A percentile compares a stretch with the other conserved stretches of the same genome.
Conservation (phyloP, 37 sponge, comb jelly and placozoan genomes). For the Halichondria panicea region DNA sequence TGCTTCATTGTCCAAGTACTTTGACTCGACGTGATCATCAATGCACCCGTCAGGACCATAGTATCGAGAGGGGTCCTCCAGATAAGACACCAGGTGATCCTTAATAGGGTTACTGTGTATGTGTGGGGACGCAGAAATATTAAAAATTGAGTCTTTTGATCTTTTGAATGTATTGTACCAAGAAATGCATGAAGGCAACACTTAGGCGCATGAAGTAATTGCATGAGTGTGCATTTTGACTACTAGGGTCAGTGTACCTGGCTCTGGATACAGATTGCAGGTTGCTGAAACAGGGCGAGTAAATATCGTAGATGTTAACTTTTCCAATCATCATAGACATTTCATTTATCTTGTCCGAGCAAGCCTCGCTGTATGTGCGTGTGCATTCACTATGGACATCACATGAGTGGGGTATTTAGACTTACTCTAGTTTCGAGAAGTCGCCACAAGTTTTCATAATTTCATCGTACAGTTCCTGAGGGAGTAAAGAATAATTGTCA, state of each 20-base stretch:
- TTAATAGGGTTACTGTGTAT: slow-evolving; percentile 40
- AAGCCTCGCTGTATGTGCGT: slow-evolving; percentile 11
- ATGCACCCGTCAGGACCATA: slow-evolving; percentile 55
- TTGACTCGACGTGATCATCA: slow-evolving; percentile 47
- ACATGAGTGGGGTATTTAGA: slow-evolving; percentile 2
- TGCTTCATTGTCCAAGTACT: slow-evolving; percentile 48
- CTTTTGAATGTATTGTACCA: neutral
- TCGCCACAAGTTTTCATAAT: slow-evolving; percentile 14
- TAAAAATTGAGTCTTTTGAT: neutral
- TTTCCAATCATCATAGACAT: slow-evolving; percentile 40
- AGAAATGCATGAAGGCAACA: neutral
- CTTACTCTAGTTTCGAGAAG: slow-evolving; percentile 4
- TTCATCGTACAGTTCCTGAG: slow-evolving; percentile 17
- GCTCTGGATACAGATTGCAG: slow-evolving; percentile 6
- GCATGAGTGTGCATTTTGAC: neutral
- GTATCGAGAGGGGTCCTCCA: neutral
- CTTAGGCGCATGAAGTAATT: neutral
- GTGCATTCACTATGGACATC: neutral
- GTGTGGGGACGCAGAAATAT: neutral
- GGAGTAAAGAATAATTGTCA: neutral
- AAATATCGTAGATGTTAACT: slow-evolving; percentile 73
- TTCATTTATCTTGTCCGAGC: slow-evolving; percentile 12
- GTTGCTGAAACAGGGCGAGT: slow-evolving; percentile 42
- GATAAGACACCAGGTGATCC: slow-evolving; percentile 11
- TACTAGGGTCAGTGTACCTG: neutral